These are phyloP conservation scores for Falco cherrug DNA, from an alignment of 2,797 vertebrate genomes.

Conservation along the genomic window DNA sequence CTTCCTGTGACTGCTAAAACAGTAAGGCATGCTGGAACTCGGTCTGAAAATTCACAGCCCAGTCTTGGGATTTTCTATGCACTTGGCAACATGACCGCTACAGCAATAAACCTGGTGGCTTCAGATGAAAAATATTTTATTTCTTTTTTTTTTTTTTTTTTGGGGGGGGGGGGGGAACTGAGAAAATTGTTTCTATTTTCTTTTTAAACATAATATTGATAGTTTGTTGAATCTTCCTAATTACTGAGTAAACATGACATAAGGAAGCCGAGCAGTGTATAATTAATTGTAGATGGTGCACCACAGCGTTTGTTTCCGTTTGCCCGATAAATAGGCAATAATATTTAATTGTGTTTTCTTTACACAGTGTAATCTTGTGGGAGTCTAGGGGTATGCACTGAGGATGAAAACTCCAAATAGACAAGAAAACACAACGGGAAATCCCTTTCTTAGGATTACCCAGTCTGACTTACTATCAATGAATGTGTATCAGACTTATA, in stretches of 20 bases:
- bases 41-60: neutral
- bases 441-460: neutral
- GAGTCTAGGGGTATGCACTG: neutral
- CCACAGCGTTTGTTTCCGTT: conserved; percentile 2
- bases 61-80: neutral
- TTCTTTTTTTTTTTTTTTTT: no score
- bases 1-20: neutral
- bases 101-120: neutral
- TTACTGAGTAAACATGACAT: conserved; percentile 66
- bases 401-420: conserved; percentile 26
- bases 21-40: neutral
- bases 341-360: conserved; percentile 28
- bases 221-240: conserved; percentile 59
- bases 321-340: conserved; percentile 37
- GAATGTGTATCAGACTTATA: neutral
- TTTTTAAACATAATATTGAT: conserved; percentile 61
- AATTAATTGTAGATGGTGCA: conserved; percentile 62
- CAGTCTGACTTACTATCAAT: neutral
- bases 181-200: neutral
- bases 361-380: conserved; percentile 8
- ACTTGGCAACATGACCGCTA: neutral
- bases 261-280: conserved; percentile 62
- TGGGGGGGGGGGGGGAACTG: rapidly evolving
- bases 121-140: neutral
- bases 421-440: conserved; percentile 49